Percentiles rank a stretch among this genome's conserved stretches.
Evolutionary conservation across 2,797 vertebrate genomes (phyloP).

Genomic region (Leucoraja ocellata): DNA sequence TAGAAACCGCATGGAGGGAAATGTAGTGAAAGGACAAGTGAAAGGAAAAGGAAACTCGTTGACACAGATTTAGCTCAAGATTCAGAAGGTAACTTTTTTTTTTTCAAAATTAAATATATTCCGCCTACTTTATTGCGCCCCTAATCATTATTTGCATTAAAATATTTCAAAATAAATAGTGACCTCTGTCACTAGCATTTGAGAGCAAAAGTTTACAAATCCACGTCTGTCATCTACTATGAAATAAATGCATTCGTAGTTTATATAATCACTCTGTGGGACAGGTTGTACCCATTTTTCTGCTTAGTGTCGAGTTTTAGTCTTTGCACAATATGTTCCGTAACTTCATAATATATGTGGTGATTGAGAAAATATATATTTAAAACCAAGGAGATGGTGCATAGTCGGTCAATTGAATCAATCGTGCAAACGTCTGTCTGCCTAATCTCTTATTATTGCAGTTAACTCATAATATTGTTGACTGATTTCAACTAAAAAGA

Average conservation of each 20-base stretch:
- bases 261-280: not conserved
- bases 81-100: slow-evolving; percentile 80
- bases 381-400: not conserved
- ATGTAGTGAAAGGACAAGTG: slow-evolving; percentile 78
- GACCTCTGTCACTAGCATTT: not conserved
- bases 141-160: not conserved
- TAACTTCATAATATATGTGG: not conserved
- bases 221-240: not conserved
- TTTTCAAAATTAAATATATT: slow-evolving; percentile 1
- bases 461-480: not conserved
- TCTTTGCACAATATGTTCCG: not conserved
- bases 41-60: slow-evolving; percentile 96
- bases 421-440: not conserved
- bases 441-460: not conserved
- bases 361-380: not conserved
- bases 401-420: not conserved
- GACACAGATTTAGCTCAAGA: slow-evolving; percentile 91
- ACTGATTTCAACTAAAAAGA: not conserved
- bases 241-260: not conserved
- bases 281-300: not conserved
- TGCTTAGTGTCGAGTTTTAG: not conserved
- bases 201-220: not conserved
- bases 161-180: not conserved
- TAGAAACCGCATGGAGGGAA: slow-evolving; percentile 79
- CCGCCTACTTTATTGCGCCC: not conserved